Evolutionary conservation across 64 coral and sea anemone species (phyloP).

Genomic region (Montipora efflorescens): DNA sequence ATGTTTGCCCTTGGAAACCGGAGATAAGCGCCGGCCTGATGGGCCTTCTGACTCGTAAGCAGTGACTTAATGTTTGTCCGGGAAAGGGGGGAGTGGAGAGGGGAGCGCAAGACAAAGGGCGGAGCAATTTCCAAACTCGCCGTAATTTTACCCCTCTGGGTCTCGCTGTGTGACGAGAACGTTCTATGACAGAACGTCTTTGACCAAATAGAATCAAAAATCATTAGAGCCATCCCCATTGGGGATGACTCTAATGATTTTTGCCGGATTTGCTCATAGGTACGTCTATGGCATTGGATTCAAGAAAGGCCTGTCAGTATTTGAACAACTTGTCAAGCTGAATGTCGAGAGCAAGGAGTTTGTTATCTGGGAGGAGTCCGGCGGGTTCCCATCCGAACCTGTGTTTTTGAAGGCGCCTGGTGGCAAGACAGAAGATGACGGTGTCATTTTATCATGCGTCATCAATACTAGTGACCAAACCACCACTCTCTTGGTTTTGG

Average conservation of each 20-base stretch:
- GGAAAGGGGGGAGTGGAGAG: too few species aligned
- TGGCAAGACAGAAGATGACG: constrained; percentile 80
- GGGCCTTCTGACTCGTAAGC: too few species aligned
- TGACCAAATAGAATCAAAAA: too few species aligned
- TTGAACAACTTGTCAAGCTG: constrained; percentile 72
- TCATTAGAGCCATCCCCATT: too few species aligned
- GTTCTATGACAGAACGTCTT: too few species aligned
- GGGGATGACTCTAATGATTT: neutral
- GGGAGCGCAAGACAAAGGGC: too few species aligned
- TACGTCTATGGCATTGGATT: constrained; percentile 67
- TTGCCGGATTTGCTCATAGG: neutral
- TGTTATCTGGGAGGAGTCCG: constrained; percentile 65
- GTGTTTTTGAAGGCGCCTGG: constrained; percentile 82
- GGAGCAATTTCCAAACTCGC: too few species aligned
- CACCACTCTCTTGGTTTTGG: constrained; percentile 77
- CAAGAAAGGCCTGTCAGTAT: neutral
- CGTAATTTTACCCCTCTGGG: too few species aligned
- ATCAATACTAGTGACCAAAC: constrained; percentile 70
- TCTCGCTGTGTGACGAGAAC: too few species aligned
- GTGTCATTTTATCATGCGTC: constrained; percentile 79
- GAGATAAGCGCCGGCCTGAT: too few species aligned
- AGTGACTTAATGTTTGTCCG: too few species aligned
- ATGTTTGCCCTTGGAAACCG: too few species aligned
- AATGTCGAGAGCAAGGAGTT: constrained; percentile 67
- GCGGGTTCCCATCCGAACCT: constrained; percentile 73